Base-by-base conservation (phyloP, 2,888 invertebrate genomes). In the Empis stercorea region DNA sequence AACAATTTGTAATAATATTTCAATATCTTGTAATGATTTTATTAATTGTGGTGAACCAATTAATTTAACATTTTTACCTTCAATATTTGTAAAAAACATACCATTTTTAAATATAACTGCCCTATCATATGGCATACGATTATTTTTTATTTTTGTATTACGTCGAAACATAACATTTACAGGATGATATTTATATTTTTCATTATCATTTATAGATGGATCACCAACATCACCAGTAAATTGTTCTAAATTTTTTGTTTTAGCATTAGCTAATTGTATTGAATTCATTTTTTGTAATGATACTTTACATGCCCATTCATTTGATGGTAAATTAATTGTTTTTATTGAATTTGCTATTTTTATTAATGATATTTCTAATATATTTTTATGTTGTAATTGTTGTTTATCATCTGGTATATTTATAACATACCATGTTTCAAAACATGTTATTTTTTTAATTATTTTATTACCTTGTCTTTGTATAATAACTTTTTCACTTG, bases 371-470 rank as follows among this genome's bases (percentile, higher is more conserved):
- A 69, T 55, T 36, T 66, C 62, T 6, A 68, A 55, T 46, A 51
- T 54, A 54, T 63, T 63, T 34, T 34, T 13, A 13, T 13, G 34
- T n/a, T 13, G 34, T n/a, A 34, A n/a, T 13, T n/a, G 13, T 4
- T n/a, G 3, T 5, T 13, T n/a, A 34, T 34, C 34, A n/a, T 53
- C 54, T 43, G 63, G 62, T 39, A 62, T 55, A 47, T 63, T 62
- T 15, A 70, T 66, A 15, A 70, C 68, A 48, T 68, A 66, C 70
- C 70, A 70, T 13, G 66, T 69, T 49, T 70, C 70, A 45, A 65
- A 70, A 54, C 67, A 66, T n/a, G 69, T 70, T 5, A 69, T 64
- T 55, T 68, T 69, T 48, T 66, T 66, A 3, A 68, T 61, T 3
- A 68, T 54, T 44, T 65, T 63, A 15, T 66, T 67, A 10, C 66